Conservation (phyloP, 2,113 vertebrate genomes). For the Cyanistes caeruleus region DNA sequence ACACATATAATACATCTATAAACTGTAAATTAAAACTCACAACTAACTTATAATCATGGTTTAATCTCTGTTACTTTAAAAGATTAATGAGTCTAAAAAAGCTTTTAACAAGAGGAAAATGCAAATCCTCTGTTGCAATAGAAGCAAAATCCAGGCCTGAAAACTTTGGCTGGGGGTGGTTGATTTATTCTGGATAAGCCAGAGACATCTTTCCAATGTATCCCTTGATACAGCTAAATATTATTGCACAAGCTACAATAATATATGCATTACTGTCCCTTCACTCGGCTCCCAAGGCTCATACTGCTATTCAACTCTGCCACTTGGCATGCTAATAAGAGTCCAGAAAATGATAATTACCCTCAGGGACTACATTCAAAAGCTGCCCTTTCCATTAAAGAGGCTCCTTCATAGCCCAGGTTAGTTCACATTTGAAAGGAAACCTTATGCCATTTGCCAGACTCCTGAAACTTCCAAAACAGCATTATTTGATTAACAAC, state of each 20-base stretch:
- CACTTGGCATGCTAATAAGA: constrained; percentile 27
- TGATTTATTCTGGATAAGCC: neutral
- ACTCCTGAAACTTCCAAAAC: neutral
- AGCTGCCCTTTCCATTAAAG: neutral
- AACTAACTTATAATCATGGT: neutral
- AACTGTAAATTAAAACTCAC: neutral
- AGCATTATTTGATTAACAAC: neutral
- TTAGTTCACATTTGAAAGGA: neutral
- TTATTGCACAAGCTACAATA: neutral
- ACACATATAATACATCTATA: neutral
- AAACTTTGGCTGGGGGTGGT: neutral
- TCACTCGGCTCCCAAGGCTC: neutral
- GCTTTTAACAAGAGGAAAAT: neutral
- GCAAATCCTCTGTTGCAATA: neutral
- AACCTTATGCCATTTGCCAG: neutral
- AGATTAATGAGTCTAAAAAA: neutral
- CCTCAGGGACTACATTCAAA: neutral
- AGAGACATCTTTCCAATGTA: neutral
- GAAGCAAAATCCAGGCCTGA: neutral
- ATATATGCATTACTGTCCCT: neutral
- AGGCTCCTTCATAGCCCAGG: neutral
- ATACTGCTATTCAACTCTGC: neutral
- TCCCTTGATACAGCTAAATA: neutral
- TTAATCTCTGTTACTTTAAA: neutral
- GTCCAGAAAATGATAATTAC: neutral